A percentile compares a stretch with the other conserved stretches of the same genome.
These are phyloP conservation scores for Crioceris asparagi DNA, from an alignment of 2,888 invertebrate species.

Conservation along the genomic window DNA sequence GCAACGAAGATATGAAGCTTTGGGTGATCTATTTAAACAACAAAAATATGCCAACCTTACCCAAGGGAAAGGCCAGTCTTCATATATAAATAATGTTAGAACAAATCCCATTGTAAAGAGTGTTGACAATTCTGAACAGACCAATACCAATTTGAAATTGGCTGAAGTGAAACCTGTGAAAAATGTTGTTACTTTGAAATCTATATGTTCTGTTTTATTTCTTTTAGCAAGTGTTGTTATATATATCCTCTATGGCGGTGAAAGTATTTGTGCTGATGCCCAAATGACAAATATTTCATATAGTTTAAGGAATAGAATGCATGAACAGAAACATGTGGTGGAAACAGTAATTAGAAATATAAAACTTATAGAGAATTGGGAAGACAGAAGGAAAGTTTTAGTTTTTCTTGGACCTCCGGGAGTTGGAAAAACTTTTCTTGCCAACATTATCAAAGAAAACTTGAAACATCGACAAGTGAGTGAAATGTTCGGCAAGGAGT, in stretches of 20 bases:
- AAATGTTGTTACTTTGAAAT: neutral
- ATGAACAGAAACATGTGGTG: conserved; percentile 20
- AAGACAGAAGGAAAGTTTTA: conserved; percentile 19
- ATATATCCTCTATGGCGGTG: neutral
- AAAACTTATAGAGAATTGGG: conserved; percentile 14
- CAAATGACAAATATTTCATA: conserved; percentile 16
- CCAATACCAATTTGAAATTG: too few relatives aligned
- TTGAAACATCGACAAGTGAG: conserved; percentile 19
- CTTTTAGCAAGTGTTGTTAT: conserved; percentile 2
- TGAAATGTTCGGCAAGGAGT: conserved; percentile 16
- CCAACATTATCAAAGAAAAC: conserved; percentile 24
- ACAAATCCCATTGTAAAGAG: too few relatives aligned
- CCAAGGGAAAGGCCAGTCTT: too few relatives aligned
- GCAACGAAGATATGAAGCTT: too few relatives aligned
- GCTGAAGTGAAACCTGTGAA: too few relatives aligned
- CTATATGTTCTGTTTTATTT: too few relatives aligned
- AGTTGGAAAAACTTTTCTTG: conserved; percentile 29
- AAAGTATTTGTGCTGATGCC: conserved; percentile 13
- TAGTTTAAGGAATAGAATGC: conserved; percentile 18
- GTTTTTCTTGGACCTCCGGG: conserved; percentile 28
- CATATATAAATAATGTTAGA: too few relatives aligned
- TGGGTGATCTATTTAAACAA: too few relatives aligned
- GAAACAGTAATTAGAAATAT: conserved; percentile 18
- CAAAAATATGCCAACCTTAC: too few relatives aligned
- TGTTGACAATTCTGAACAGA: too few relatives aligned